A percentile compares a stretch with the other conserved stretches of the same genome.
Evolutionary conservation across 2,113 vertebrate genomes (phyloP).

Genomic region (Myiopsitta monachus): DNA sequence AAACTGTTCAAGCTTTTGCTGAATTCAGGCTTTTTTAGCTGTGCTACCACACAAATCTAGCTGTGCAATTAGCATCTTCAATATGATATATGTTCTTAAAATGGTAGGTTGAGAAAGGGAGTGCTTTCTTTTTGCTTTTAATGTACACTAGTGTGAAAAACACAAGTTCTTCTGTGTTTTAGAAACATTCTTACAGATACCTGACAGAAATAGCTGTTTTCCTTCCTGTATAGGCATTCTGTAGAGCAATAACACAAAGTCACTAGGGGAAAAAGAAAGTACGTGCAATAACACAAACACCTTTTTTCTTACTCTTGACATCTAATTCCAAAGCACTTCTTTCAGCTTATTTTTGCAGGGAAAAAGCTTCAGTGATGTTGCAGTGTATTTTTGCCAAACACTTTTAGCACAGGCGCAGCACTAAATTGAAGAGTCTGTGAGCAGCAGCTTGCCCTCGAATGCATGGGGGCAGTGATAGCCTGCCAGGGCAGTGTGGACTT

Average conservation of each 20-base stretch:
- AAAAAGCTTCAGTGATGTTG: not conserved
- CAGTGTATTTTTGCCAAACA: not conserved
- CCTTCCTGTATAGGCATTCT: not conserved
- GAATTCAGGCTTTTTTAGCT: not conserved
- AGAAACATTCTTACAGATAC: not conserved
- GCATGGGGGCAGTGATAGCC: not conserved
- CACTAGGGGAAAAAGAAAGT: not conserved
- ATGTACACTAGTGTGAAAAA: not conserved
- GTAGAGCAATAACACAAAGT: not conserved
- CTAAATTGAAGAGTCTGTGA: not conserved
- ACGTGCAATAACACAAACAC: not conserved
- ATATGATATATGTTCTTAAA: not conserved
- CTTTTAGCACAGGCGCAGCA: accelerated
- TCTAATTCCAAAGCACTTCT: not conserved
- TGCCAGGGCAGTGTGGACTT: not conserved
- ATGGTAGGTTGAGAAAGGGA: not conserved
- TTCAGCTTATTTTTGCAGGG: not conserved
- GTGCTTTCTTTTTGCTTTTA: not conserved
- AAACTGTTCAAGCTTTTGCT: no score
- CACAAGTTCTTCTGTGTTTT: not conserved
- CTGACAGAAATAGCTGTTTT: not conserved
- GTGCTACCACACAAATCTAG: not conserved
- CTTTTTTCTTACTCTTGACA: not conserved
- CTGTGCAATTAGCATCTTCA: no score
- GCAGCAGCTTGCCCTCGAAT: not conserved